phyloP scores from a whole-genome alignment of 2,888 invertebrate species.

The Agonopterix alstromeriana region DNA sequence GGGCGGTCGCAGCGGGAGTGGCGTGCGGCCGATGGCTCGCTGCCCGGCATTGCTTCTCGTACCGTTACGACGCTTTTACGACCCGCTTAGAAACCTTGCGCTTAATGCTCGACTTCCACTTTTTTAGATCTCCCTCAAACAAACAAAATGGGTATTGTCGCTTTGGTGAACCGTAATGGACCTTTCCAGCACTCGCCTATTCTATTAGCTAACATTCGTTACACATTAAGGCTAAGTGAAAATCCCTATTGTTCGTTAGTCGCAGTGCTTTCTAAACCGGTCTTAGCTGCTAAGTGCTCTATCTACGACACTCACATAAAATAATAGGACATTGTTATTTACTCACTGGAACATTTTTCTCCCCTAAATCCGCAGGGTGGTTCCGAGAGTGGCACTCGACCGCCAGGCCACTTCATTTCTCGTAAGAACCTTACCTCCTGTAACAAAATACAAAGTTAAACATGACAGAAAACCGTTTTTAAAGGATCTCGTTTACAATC shows the following conservation, averaged over 20 bases:
- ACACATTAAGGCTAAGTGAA: conserved; percentile 30
- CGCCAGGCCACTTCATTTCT: conserved; percentile 86
- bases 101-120: conserved; percentile 47
- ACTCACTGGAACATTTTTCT: conserved; percentile 93
- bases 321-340: conserved; percentile 5
- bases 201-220: conserved; percentile 43
- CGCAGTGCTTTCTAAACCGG: background rate
- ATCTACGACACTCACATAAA: background rate
- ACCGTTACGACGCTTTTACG: conserved; percentile 52
- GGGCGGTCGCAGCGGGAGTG: conserved; percentile 41
- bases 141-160: conserved; percentile 28
- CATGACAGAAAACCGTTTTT: background rate
- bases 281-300: background rate
- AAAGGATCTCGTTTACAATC: conserved; percentile 15
- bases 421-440: conserved; percentile 86
- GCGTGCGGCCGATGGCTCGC: conserved; percentile 49
- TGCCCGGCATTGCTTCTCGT: conserved; percentile 21
- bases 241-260: conserved; percentile 9
- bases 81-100: conserved; percentile 49
- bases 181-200: conserved; percentile 34
- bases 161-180: conserved; percentile 28
- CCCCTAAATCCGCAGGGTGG: conserved; percentile 94
- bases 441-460: background rate
- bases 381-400: conserved; percentile 87
- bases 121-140: conserved; percentile 42